A percentile compares a stretch with the other conserved stretches of the same genome.
These are phyloP conservation scores for Genyomyrus donnyi DNA, from an alignment of 2,113 vertebrate genomes.

Conservation along the genomic window DNA sequence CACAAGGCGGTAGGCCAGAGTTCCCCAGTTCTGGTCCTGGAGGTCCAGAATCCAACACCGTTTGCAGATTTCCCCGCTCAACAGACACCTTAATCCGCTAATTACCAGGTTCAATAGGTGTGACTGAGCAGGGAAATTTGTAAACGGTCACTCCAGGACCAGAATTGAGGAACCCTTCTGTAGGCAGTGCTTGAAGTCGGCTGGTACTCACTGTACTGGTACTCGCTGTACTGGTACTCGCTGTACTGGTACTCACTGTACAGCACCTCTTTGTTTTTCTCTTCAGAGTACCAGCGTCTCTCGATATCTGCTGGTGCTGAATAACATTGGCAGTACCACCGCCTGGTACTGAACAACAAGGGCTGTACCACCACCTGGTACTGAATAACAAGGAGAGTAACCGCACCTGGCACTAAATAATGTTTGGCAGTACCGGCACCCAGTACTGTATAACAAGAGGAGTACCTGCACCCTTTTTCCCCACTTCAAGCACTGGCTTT, in stretches of 20 bases:
- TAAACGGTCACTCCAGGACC: background rate
- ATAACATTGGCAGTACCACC: background rate
- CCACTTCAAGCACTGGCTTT: background rate
- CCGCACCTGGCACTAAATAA: background rate
- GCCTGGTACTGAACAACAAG: background rate
- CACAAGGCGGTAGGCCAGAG: background rate
- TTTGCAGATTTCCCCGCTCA: background rate
- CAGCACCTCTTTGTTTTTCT: background rate
- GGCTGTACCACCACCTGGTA: background rate
- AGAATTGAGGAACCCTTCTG: background rate
- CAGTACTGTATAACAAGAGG: background rate
- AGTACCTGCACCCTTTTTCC: background rate
- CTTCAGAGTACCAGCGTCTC: background rate
- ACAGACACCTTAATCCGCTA: background rate
- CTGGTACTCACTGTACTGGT: too few species aligned
- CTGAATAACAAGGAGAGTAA: background rate
- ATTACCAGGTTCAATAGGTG: background rate
- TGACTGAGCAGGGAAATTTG: background rate
- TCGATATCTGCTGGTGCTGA: background rate
- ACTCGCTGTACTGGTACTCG: background rate
- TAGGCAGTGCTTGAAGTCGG: background rate
- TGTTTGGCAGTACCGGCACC: background rate
- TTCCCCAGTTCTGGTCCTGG: background rate
- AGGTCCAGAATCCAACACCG: background rate
- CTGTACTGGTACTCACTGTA: background rate